A percentile compares a stretch with the other conserved stretches of the same genome.
phyloP scores from a whole-genome alignment of 2,797 vertebrate species.

The Schizopygopsis pylzovi region DNA sequence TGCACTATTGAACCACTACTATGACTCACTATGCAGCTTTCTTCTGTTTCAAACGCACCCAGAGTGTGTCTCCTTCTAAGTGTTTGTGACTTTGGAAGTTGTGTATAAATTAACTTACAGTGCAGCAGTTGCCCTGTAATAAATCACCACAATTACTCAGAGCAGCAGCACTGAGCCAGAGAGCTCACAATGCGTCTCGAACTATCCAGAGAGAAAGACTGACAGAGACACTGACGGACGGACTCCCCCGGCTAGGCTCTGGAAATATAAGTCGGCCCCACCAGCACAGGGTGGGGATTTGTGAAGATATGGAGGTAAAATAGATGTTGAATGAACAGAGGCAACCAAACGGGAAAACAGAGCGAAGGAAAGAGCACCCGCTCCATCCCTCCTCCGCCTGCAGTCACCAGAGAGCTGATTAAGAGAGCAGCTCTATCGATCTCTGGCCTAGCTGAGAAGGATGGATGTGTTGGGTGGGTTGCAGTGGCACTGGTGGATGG shows the following conservation, averaged over 20 bases:
- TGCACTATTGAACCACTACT: too few relatives aligned
- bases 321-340: conserved; percentile 52
- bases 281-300: conserved; percentile 1
- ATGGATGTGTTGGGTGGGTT: conserved; percentile 79
- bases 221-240: neutral
- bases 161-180: conserved; percentile 26
- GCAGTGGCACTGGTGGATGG: conserved; percentile 69
- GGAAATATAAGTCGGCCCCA: conserved; percentile 10
- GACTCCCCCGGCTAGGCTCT: neutral
- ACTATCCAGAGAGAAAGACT: conserved; percentile 24
- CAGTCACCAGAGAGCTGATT: conserved; percentile 85
- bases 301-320: conserved; percentile 28
- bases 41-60: neutral
- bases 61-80: conserved; percentile 12
- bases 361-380: conserved; percentile 47
- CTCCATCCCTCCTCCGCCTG: conserved; percentile 63
- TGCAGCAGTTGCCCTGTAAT: conserved; percentile 51
- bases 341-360: conserved; percentile 58
- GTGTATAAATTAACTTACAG: conserved; percentile 56
- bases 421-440: conserved; percentile 83
- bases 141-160: conserved; percentile 59
- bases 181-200: neutral
- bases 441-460: conserved; percentile 75
- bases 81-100: conserved; percentile 47
- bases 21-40: neutral